Base-by-base conservation (phyloP, 2,113 vertebrate species). In the Nannobrachium achirus region DNA sequence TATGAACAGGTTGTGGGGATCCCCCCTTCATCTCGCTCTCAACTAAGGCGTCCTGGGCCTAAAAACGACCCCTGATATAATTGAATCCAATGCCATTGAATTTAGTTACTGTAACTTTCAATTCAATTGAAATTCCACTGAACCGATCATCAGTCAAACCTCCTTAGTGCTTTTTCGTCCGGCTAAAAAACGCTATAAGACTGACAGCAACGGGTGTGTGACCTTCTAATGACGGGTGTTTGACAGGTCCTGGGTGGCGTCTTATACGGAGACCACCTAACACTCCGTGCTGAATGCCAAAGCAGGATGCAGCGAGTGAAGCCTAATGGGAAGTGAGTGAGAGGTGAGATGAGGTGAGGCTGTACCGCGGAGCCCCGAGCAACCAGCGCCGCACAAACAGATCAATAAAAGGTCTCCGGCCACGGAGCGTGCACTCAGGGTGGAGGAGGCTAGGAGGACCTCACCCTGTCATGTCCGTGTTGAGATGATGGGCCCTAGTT, bases 321-420 rank as follows among this genome's bases (percentile, higher is more conserved):
- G 60, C 74, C 72, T 83, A 86, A 84, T 87, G 62, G 70, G 41
- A 84, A 72, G 51, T 77, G 81, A 88, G 78, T 66, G 79, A 84
- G 77, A 19, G 18, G 25, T 25, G 25, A 13, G 18, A 25, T 20
- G 52, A 55, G 52, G 68, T 65, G 66, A 75, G 78, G 63, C 20
- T 64, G 71, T 75, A 25, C 25, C 25, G 62, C 50, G 46, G 56
- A 80, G 69, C 25, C 25, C 4, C 2, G 4, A 25, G 25, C 25
- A 25, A 25, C 25, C 2, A 2, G 69, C 75, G 69, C 66, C 58
- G 68, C 66, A 82, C 3, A 14, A 59, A 56, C 14, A 16, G 79
- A 86, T 89, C 86, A 74, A 89, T 90, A 83, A 13, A 25, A 25
- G 4, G 2, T 56, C 51, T 64, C 78, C 53, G 67, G 70, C 62